Evolutionary conservation across 1,140 invertebrate species (phyloP).

Genomic region (Thalassaphorura encarpata): DNA sequence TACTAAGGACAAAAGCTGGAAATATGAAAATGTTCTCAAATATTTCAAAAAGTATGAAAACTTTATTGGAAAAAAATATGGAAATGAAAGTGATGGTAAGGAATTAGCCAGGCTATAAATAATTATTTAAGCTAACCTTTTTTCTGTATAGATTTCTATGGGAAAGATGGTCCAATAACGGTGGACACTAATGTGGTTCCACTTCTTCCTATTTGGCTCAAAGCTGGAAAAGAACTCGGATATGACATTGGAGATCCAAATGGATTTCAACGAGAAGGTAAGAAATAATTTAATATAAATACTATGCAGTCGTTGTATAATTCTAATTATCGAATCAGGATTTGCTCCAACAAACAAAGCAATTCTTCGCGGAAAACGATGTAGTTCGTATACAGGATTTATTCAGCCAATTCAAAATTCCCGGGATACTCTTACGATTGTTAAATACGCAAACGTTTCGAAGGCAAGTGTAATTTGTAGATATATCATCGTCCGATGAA

Average conservation of each 20-base stretch:
- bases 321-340: no score
- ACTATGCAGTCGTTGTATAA: no score
- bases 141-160: background rate
- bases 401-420: background rate
- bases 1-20: no score
- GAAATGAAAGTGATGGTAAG: no score
- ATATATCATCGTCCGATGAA: no score
- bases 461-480: no score
- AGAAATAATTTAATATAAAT: no score
- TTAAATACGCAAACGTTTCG: background rate
- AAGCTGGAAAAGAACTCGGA: conserved; percentile 7
- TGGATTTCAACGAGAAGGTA: background rate
- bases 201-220: background rate
- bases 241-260: background rate
- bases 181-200: background rate
- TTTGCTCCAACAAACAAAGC: background rate
- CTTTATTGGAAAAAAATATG: no score
- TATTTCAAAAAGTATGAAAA: no score
- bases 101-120: no score
- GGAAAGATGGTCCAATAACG: background rate
- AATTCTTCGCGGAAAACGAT: background rate
- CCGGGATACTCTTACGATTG: background rate
- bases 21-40: no score
- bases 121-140: no score
- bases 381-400: background rate